phyloP scores from a whole-genome alignment of 30 jellyfish, hydroid and myxozoan genomes.

The Aurelia aurita region DNA sequence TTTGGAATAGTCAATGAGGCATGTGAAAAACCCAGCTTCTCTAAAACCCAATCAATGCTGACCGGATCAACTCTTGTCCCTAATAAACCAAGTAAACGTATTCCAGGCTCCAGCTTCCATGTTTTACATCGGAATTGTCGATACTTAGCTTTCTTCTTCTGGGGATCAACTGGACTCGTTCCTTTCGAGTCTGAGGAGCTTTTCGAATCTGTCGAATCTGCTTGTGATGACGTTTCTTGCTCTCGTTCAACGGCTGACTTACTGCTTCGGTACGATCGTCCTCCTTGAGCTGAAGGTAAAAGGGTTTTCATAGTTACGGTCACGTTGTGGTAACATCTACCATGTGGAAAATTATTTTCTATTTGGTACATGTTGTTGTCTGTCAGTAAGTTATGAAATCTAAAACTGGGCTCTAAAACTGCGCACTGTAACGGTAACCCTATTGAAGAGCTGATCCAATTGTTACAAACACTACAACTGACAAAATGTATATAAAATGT shows the following conservation, averaged over 20 bases:
- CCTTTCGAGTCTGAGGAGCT: constrained; percentile 30
- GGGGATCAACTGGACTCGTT: constrained; percentile 44
- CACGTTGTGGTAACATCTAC: too few species aligned
- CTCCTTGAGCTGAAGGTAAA: constrained; percentile 51
- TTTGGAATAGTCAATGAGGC: constrained; percentile 96
- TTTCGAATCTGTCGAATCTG: constrained; percentile 39
- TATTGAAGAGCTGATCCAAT: too few species aligned
- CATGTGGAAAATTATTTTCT: too few species aligned
- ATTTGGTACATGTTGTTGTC: too few species aligned
- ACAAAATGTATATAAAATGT: too few species aligned
- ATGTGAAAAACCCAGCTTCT: constrained; percentile 95
- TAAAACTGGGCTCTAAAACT: too few species aligned
- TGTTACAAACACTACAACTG: too few species aligned
- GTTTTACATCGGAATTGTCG: constrained; percentile 88
- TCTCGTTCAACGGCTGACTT: constrained; percentile 14
- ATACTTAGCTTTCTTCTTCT: constrained; percentile 80
- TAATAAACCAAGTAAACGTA: constrained; percentile 95
- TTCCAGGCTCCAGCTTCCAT: constrained; percentile 98
- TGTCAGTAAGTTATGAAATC: too few species aligned
- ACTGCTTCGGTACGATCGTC: constrained; percentile 54
- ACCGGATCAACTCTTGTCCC: constrained; percentile 99
- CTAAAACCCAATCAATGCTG: constrained; percentile 98
- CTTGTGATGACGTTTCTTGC: constrained; percentile 2
- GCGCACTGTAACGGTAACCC: too few species aligned
- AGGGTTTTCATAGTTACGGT: too few species aligned